phyloP scores from a whole-genome alignment of 1,140 invertebrate species.

The Drosophila obscura region DNA sequence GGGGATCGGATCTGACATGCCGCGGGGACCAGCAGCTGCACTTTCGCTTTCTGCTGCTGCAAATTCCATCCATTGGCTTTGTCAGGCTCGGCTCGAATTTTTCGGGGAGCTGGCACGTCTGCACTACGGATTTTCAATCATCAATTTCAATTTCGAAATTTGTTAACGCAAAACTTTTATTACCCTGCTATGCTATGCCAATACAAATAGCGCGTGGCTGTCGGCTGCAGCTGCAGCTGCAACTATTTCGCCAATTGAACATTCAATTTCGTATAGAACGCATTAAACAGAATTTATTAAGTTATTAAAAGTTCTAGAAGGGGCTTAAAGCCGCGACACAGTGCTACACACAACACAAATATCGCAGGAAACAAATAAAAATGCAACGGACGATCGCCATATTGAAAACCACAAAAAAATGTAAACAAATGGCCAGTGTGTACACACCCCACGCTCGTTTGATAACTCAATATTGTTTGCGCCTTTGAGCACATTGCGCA shows the following conservation, averaged over 20 bases:
- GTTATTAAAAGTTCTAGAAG: too few relatives aligned
- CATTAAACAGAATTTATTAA: too few relatives aligned
- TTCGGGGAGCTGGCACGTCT: conserved; percentile 19
- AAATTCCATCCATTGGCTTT: conserved; percentile 20
- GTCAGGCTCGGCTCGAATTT: conserved; percentile 16
- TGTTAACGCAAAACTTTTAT: conserved; percentile 43
- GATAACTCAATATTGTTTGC: too few relatives aligned
- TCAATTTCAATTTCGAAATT: conserved; percentile 66
- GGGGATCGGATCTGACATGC: neutral
- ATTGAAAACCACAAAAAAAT: too few relatives aligned
- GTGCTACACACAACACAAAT: too few relatives aligned
- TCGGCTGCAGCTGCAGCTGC: conserved; percentile 7
- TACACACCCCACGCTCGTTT: too few relatives aligned
- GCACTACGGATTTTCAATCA: conserved; percentile 54
- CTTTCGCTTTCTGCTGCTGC: conserved; percentile 21
- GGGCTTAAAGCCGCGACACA: too few relatives aligned
- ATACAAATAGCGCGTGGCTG: conserved; percentile 35
- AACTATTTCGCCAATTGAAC: conserved; percentile 10
- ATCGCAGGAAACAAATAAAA: too few relatives aligned
- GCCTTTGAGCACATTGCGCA: too few relatives aligned
- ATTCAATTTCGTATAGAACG: too few relatives aligned
- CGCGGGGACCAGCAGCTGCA: conserved; percentile 1
- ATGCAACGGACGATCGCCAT: too few relatives aligned
- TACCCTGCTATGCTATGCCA: conserved; percentile 5
- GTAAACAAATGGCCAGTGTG: too few relatives aligned